Base-by-base conservation (phyloP, 1,140 invertebrate species). In the Drosophila grimshawi region DNA sequence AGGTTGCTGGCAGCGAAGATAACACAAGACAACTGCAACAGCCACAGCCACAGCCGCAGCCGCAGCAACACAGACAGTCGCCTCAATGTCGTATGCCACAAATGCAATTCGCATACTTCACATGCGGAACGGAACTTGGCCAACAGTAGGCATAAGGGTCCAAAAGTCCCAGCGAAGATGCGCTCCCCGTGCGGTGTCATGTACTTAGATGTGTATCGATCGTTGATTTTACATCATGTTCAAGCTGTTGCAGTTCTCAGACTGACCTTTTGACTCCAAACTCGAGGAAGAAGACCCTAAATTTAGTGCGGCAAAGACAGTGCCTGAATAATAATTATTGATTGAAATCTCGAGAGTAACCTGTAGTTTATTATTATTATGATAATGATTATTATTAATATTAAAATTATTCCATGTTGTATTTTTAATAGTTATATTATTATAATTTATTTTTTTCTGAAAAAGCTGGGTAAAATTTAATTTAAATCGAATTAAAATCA, bases 161-260 rank as follows among this genome's bases (percentile, higher is more conserved):
- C 53, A 56, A 64, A 64, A 53, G 68, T 7, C 35, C 35, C 53
- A 56, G 10, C 35, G 10, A 8, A 10, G 3, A 8, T 41, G 53
- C 8, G 39, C 4, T 41, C 6, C 8, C 29, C 3, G 39, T 43
- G 61, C 53, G 49, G 68, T 55, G 49, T 64, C 81, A 69, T 86
- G 81, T 86, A 29, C 56, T 35, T 7, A 81, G 81, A 86, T 86
- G 75, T 19, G 49, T 81, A 86, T 83, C 83, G 59, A 56, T 62
- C 29, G 56, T 35, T 48, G 66, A 63, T 55, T 70, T 69, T 57
- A 70, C 66, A 75, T 64, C 67, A 53, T 57, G 53, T 55, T 48
- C 46, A 49, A 51, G 27, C 43, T 37, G 30, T 10, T 45, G 39
- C 33, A 29, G 46, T 48, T 29, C 56, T 45, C 32, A 30, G 27